Evolutionary conservation across 2,797 vertebrate genomes (phyloP).

Genomic region (Pseudomugil tenellus): DNA sequence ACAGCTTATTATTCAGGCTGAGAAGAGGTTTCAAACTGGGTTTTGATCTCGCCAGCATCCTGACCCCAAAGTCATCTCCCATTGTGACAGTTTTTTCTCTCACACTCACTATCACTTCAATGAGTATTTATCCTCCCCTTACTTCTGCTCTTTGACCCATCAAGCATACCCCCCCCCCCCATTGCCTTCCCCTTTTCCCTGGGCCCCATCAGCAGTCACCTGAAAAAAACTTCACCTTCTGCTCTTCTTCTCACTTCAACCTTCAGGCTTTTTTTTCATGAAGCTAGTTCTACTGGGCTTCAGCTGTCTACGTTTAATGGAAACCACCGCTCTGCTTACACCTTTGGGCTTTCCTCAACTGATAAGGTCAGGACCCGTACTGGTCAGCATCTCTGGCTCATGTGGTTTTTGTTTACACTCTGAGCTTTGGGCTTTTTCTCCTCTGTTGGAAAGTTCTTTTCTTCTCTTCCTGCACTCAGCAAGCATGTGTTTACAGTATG

Average conservation of each 20-base stretch:
- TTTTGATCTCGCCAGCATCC: constrained; percentile 29
- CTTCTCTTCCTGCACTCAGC: constrained; percentile 19
- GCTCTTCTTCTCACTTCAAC: constrained; percentile 38
- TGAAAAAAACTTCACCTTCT: constrained; percentile 32
- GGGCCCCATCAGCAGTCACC: constrained; percentile 34
- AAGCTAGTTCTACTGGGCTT: constrained; percentile 38
- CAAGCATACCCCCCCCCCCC: neutral
- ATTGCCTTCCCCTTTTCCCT: neutral
- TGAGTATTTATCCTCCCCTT: constrained; percentile 33
- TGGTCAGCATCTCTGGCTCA: constrained; percentile 27
- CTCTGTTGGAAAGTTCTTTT: constrained; percentile 30
- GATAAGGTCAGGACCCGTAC: constrained; percentile 63
- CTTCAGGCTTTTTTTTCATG: constrained; percentile 29
- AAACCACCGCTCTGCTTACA: constrained; percentile 38
- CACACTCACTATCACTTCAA: constrained; percentile 7
- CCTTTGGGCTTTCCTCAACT: constrained; percentile 47
- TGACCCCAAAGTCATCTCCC: constrained; percentile 21
- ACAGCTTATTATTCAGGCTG: neutral
- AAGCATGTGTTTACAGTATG: constrained; percentile 34
- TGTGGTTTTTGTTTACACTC: constrained; percentile 60
- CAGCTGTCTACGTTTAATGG: constrained; percentile 47
- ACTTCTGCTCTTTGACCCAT: constrained; percentile 40
- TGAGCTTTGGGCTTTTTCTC: constrained; percentile 39
- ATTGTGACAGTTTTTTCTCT: constrained; percentile 2
- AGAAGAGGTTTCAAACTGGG: constrained; percentile 2